These are phyloP conservation scores for Pristionchus mayeri DNA, from an alignment of 2,888 invertebrate species.

Conservation along the genomic window DNA sequence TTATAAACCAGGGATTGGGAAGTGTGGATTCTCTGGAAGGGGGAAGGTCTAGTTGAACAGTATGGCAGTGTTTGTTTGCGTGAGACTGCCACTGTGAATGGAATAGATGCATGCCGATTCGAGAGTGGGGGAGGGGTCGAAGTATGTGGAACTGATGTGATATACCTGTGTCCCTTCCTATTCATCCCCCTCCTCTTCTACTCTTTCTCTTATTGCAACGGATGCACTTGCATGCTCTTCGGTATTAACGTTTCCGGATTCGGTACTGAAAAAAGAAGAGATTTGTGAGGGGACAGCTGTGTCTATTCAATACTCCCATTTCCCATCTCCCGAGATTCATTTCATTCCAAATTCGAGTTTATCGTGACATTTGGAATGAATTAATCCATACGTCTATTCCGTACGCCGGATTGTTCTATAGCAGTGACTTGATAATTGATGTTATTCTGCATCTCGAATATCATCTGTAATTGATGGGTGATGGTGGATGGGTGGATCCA, in stretches of 20 bases:
- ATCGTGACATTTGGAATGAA: not conserved
- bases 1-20: not conserved
- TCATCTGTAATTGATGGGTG: not conserved
- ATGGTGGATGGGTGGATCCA: too few species aligned
- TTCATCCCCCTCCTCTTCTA: not conserved
- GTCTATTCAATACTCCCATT: not conserved
- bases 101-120: constrained; percentile 5
- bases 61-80: constrained; percentile 1
- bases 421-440: not conserved
- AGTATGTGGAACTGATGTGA: constrained; percentile 9
- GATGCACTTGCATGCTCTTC: not conserved
- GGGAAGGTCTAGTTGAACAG: not conserved
- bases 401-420: not conserved
- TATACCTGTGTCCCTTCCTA: not conserved
- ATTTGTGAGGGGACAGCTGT: not conserved
- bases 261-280: not conserved
- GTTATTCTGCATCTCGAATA: not conserved
- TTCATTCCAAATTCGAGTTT: constrained; percentile 21
- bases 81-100: constrained; percentile 4
- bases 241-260: constrained; percentile 39
- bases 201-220: not conserved
- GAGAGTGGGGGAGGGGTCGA: constrained; percentile 1
- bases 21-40: not conserved
- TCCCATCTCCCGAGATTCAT: not conserved
- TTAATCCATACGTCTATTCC: not conserved